Percentiles rank a stretch among this genome's conserved stretches.
Evolutionary conservation across 2,797 vertebrate genomes (phyloP).

Genomic region (Coracias cyanogaster): DNA sequence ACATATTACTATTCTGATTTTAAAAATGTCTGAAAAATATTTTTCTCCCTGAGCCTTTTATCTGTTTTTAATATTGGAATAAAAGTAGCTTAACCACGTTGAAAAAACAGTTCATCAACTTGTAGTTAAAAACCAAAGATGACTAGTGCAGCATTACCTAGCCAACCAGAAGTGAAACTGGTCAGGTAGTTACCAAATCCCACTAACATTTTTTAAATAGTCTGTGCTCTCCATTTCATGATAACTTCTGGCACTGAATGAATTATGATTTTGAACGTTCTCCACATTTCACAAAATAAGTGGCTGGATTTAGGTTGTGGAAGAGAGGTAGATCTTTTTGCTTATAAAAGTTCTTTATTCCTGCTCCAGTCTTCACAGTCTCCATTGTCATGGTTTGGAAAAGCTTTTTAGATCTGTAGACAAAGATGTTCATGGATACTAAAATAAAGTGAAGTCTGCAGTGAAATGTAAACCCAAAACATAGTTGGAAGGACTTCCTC

Average conservation of each 20-base stretch:
- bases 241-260: neutral
- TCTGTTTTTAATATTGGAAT: neutral
- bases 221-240: neutral
- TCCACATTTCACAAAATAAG: neutral
- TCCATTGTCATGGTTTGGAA: neutral
- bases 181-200: neutral
- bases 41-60: neutral
- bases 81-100: fast-evolving
- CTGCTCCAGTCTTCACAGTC: neutral
- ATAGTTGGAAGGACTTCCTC: neutral
- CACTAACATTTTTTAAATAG: neutral
- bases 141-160: neutral
- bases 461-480: neutral
- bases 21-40: neutral
- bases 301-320: neutral
- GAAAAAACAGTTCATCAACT: neutral
- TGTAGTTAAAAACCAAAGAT: neutral
- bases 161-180: neutral
- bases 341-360: neutral
- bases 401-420: neutral
- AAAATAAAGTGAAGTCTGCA: neutral
- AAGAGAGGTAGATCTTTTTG: neutral
- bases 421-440: neutral
- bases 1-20: neutral
- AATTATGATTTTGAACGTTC: neutral